Base-by-base conservation (phyloP, 2,888 invertebrate genomes). In the Corythucha ciliata region DNA sequence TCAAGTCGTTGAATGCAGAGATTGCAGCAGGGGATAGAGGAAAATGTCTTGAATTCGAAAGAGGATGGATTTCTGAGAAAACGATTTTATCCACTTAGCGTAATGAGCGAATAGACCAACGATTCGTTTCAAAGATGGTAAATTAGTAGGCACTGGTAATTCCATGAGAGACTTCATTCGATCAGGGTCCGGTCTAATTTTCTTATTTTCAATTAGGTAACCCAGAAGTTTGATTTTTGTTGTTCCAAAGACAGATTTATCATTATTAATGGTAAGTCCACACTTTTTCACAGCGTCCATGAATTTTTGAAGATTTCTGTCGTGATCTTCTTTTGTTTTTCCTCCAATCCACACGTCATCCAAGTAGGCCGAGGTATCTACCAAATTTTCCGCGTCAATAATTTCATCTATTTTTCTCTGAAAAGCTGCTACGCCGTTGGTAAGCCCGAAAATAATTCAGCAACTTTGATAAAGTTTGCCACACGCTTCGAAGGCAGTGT, bases 291-390 rank as follows among this genome's bases (percentile, higher is more conserved):
- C 33, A 21, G 14, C 26, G 2, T 24, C 26, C 8, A 53, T 20
- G 26, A 48, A 48, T 2, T 26, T 8, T 22, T 40, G 14, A 8
- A 53, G 29, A 16, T 48, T 47, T 3, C 18, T 4, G 22, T 48
- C 45, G 25, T 52, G 46, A 24, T 52, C 47, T 18, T 37, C 39
- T 16, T 48, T 24, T n/a, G 21, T 40, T n/a, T 21, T 16, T 5
- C 52, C 48, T 2, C 47, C 22, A 12, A 48, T 18, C 16, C 47
- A 48, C 21, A 52, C 34, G 24, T 52, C 52, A 47, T 52, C 52
- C 3, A 52, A 24, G 21, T 52, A 52, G 22, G 24, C 20, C 3
- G 22, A 14, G 10, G 32, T 32, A 16, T 40, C 46, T 10, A 33
- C 8, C 14, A 53, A 34, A 12, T 53, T 33, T 24, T 49, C 53